Conservation (phyloP, 2,888 invertebrate genomes). For the Gisinianus flammeolus region DNA sequence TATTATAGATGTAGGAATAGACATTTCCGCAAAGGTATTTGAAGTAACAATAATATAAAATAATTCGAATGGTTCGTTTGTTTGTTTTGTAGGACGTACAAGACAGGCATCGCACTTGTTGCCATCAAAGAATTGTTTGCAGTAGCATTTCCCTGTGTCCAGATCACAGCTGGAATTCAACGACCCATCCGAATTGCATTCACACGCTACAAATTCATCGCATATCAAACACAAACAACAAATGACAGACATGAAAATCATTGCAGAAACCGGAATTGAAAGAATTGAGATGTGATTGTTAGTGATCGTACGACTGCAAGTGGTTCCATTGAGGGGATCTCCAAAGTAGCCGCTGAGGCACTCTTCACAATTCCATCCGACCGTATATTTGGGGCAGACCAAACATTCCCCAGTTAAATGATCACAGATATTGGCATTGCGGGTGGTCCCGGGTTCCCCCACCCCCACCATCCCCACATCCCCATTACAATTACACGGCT, state of each 20-base stretch:
- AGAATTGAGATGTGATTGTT: not conserved
- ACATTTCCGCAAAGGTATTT: no score
- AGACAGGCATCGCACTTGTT: constrained; percentile 77
- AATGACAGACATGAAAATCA: not conserved
- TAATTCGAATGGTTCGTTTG: no score
- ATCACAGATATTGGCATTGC: constrained; percentile 70
- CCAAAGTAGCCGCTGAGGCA: constrained; percentile 66
- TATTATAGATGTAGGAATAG: no score
- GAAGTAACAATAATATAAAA: no score
- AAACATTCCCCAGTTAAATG: constrained; percentile 82
- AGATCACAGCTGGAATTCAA: constrained; percentile 75
- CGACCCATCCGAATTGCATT: constrained; percentile 78
- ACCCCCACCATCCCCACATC: constrained; percentile 59
- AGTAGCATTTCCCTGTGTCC: constrained; percentile 78
- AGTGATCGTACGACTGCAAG: constrained; percentile 62
- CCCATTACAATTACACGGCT: constrained; percentile 83
- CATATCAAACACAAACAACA: not conserved
- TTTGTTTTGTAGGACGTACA: no score
- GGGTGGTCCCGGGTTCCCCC: not conserved
- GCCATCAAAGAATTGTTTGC: constrained; percentile 75
- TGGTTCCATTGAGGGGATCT: constrained; percentile 64
- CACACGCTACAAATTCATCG: constrained; percentile 76
- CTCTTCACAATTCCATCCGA: constrained; percentile 64
- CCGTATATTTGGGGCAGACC: constrained; percentile 78
- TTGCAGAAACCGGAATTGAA: not conserved